Evolutionary conservation across 1,140 invertebrate species (phyloP).

Genomic region (Neodiprion fabricii): DNA sequence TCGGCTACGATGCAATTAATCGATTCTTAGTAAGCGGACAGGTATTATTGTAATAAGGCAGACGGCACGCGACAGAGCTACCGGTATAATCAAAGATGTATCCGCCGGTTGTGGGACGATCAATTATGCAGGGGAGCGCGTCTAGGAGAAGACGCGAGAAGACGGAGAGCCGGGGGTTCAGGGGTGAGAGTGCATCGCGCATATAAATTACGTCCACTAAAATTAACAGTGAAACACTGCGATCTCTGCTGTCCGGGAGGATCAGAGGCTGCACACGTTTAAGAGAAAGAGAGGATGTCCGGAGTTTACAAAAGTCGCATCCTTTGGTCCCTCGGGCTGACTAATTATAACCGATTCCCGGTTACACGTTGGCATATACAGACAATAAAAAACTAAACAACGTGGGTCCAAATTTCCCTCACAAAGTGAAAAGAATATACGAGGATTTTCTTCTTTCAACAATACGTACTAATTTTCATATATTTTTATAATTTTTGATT

Average conservation of each 20-base stretch:
- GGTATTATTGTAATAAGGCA: not conserved
- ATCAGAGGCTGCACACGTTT: not conserved
- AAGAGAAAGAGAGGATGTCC: slow-evolving; percentile 18
- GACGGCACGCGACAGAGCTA: not conserved
- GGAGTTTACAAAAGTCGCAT: too few relatives aligned
- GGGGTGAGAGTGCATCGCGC: slow-evolving; percentile 34
- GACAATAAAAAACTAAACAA: too few relatives aligned
- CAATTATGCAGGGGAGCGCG: not conserved
- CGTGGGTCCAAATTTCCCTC: too few relatives aligned
- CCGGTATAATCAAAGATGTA: not conserved
- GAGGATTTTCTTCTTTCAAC: too few relatives aligned
- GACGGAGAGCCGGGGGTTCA: slow-evolving; percentile 17
- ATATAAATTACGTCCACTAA: not conserved
- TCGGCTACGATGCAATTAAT: not conserved
- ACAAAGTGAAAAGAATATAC: too few relatives aligned
- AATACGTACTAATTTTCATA: too few relatives aligned
- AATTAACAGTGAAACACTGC: too few relatives aligned
- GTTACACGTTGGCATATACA: slow-evolving; percentile 9
- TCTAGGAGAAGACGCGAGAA: slow-evolving; percentile 6
- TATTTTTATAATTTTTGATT: too few relatives aligned
- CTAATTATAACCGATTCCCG: not conserved
- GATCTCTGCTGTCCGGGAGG: too few relatives aligned
- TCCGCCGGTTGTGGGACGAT: not conserved
- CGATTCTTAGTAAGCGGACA: not conserved
- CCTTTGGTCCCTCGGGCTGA: not conserved